A percentile compares a stretch with the other conserved stretches of the same genome.
These are phyloP conservation scores for Drosophila setifemur DNA, from an alignment of 1,140 invertebrate species.

Conservation along the genomic window DNA sequence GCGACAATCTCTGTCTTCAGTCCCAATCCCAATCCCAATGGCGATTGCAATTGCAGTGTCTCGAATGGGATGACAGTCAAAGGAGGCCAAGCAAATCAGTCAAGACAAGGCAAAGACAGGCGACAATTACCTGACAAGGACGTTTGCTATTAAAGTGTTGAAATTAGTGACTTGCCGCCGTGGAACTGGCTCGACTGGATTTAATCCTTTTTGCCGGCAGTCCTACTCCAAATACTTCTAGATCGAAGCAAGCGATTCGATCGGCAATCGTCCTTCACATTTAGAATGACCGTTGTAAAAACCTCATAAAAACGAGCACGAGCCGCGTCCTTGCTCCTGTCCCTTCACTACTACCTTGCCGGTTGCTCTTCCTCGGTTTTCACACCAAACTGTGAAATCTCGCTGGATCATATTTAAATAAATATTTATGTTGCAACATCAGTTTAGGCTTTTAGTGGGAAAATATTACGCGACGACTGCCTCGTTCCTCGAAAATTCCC, in stretches of 20 bases:
- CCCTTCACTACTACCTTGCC: conserved; percentile 15
- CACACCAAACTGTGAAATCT: conserved; percentile 68
- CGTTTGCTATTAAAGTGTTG: conserved; percentile 51
- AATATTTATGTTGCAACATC: conserved; percentile 68
- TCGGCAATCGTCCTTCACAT: conserved; percentile 20
- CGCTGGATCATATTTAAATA: conserved; percentile 69
- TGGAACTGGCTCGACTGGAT: conserved; percentile 19
- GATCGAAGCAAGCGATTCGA: conserved; percentile 2
- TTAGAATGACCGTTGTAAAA: not conserved
- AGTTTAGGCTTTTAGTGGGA: conserved; percentile 75
- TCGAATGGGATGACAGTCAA: conserved; percentile 38
- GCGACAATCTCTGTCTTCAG: conserved; percentile 14
- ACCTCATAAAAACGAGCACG: conserved; percentile 46
- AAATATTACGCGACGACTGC: conserved; percentile 56
- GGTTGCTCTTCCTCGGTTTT: conserved; percentile 52
- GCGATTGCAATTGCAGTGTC: not conserved
- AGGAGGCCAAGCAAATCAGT: not conserved
- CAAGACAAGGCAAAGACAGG: conserved; percentile 21
- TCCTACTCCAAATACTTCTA: not conserved
- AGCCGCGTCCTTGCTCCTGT: conserved; percentile 44
- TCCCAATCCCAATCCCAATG: not conserved
- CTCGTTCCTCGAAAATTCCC: conserved; percentile 28
- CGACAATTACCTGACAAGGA: conserved; percentile 44
- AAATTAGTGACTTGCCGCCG: conserved; percentile 45
- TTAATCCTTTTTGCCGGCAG: conserved; percentile 27